Percentiles rank a stretch among this genome's conserved stretches.
Evolutionary conservation across 1,140 invertebrate species (phyloP).

Genomic region (Penaeus indicus): DNA sequence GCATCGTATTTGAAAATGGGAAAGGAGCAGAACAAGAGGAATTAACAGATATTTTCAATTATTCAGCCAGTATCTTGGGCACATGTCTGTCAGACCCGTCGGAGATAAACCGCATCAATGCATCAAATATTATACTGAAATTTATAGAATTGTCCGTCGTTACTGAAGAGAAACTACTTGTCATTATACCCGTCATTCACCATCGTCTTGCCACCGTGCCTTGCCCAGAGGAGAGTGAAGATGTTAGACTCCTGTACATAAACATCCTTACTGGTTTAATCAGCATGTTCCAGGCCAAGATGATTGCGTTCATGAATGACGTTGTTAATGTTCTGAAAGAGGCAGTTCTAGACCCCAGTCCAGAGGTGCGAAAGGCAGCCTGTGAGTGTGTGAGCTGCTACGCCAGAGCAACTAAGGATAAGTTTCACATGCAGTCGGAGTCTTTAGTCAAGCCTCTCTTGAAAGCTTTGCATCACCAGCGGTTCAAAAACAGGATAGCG

Average conservation of each 20-base stretch:
- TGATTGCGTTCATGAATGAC: conserved; percentile 53
- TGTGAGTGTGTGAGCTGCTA: conserved; percentile 38
- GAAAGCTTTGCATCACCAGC: conserved; percentile 39
- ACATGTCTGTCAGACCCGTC: conserved; percentile 33
- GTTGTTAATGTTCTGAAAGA: conserved; percentile 44
- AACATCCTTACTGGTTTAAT: conserved; percentile 31
- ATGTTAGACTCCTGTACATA: conserved; percentile 28
- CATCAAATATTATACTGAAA: conserved; percentile 31
- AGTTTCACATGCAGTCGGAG: conserved; percentile 52
- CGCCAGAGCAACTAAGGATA: conserved; percentile 27
- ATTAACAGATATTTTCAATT: conserved; percentile 12
- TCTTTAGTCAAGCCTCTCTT: conserved; percentile 43
- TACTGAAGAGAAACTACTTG: conserved; percentile 20
- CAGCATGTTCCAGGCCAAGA: conserved; percentile 12
- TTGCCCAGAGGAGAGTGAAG: conserved; percentile 41
- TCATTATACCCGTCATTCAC: conserved; percentile 41
- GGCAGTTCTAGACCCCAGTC: conserved; percentile 27
- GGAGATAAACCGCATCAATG: conserved; percentile 43
- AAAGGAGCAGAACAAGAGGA: neutral
- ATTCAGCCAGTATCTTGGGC: conserved; percentile 16
- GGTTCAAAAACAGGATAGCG: conserved; percentile 53
- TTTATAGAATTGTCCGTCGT: neutral
- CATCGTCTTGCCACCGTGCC: conserved; percentile 45
- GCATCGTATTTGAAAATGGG: conserved; percentile 39
- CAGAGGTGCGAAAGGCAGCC: conserved; percentile 44